Base-by-base conservation (phyloP, 2,888 invertebrate species). In the Diaperis boleti region DNA sequence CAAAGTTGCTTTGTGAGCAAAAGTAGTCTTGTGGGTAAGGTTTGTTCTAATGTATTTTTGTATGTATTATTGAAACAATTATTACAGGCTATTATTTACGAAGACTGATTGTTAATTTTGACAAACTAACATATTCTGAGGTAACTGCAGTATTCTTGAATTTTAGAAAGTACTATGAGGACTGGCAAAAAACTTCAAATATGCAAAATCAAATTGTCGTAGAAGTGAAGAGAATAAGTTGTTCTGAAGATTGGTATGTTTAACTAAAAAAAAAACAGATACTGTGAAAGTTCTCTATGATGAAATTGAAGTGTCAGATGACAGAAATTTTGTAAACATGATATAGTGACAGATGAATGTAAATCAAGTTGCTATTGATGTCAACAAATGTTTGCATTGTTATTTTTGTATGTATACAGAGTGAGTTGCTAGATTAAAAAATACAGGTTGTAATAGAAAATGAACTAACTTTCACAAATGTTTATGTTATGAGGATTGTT, bases 91-190 rank as follows among this genome's bases (percentile, higher is more conserved):
- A 94, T 68, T 96, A 92, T 80, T 85, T 96, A 65, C 85, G 95
- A 65, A 85, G 95, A 74, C 89, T 95, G 77, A 86, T 91, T 68
- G 84, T 95, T 0, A 89, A 91, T 66, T 88, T 95, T 76, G 93
- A 95, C 74, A 92, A 91, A 78, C 83, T 95, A 68, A 88, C 91
- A 10, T 96, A 96, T 82, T 89, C 91, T 29, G 92, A 94, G 84
- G 89, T 94, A 62, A 90, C 91, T 42, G 84, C 87, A 29, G 83
- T 95, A 17, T 91, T 89, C 76, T 87, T 89, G 71, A 87, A 89
- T 67, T 92, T 90, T 75, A 87, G 88, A 71, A 78, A 84, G 3
- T 93, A 92, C 78, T 91, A 89, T 62, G 61, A 74, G 37, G 71
- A 72, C 33, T 74, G 69, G 66, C 63, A 68, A 29, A 72, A 68